Evolutionary conservation across 2,113 vertebrate species (phyloP), one percentile per base, ranked within the genome.

Genomic region (Tinamus guttatus): DNA sequence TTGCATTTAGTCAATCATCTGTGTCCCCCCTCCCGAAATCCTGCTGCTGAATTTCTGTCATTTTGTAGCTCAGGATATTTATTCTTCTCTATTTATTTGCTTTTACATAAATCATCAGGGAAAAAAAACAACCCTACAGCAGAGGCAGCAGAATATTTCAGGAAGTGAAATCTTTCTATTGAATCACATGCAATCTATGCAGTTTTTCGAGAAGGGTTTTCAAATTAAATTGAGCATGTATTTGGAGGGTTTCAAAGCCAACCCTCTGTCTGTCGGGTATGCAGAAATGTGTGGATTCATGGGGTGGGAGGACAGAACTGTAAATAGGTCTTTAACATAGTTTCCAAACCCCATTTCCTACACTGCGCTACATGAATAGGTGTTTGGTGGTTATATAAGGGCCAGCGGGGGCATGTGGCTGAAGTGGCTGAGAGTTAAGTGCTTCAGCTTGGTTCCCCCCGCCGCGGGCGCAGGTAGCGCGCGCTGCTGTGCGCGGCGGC

Each of bases 11-110:
- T 92, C 94, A 75, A 27, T 96, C 75, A 82, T 84, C 43, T 30
- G 59, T 87, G 60, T 84, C 93, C 94, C 95, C 93, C 51, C 25
- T 89, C 59, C 85, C 82, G 88, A 63, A 41, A 62, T 24, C 81
- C 91, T 76, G 64, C 84, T 85, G 96, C 70, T 94, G 91, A 88
- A 96, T 97, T 96, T 85, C 64, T 95, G 93, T 94, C 94, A 94
- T 98, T 96, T 93, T 95, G 90, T 90, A 77, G 89, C 86, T 58
- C 41, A 71, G n/a, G 96, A 84, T 93, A 86, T 97, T 94, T 97
- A 87, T 98, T 95, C 91, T 89, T 94, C 97, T 97, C 92, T 96
- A 90, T 96, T 63, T 59, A 47, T 94, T 91, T 95, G 69, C 81
- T 59, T 74, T 76, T 81, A 78, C 94, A 76, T 79, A 95, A 86